These are phyloP conservation scores for Remorina albescens DNA, from an alignment of 2,797 vertebrate species.

Conservation along the genomic window DNA sequence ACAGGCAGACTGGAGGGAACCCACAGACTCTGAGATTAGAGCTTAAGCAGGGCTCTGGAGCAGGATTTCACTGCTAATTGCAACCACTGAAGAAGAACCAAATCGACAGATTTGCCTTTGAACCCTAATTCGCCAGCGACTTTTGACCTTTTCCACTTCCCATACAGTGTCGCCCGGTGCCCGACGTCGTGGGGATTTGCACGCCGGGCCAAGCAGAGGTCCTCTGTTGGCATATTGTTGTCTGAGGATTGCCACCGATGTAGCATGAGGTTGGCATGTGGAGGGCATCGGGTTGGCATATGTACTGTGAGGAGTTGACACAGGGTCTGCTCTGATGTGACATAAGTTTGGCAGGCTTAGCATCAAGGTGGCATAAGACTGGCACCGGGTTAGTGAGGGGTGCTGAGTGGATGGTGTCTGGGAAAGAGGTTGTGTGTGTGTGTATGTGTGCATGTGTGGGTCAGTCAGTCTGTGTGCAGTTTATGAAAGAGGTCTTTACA, in stretches of 20 bases:
- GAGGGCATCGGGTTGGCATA: conserved; percentile 78
- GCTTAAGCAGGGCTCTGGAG: conserved; percentile 65
- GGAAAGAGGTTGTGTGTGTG: conserved; percentile 44
- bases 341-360: conserved; percentile 78
- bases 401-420: conserved; percentile 58
- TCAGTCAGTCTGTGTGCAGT: too few species aligned
- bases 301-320: conserved; percentile 72
- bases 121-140: conserved; percentile 67
- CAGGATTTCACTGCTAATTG: conserved; percentile 76
- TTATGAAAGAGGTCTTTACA: neutral
- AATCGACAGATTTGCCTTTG: conserved; percentile 68
- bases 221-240: conserved; percentile 70
- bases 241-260: conserved; percentile 70
- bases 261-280: conserved; percentile 76
- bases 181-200: conserved; percentile 47
- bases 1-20: conserved; percentile 64
- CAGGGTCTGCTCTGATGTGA: conserved; percentile 74
- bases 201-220: conserved; percentile 55
- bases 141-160: conserved; percentile 71
- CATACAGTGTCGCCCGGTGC: conserved; percentile 36
- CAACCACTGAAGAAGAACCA: conserved; percentile 77
- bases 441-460: conserved; percentile 14
- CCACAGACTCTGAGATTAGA: conserved; percentile 75
- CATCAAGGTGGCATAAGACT: conserved; percentile 75
- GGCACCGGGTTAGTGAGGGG: conserved; percentile 71